Conservation (phyloP, 2,113 vertebrate species). For the Haemorhous mexicanus region DNA sequence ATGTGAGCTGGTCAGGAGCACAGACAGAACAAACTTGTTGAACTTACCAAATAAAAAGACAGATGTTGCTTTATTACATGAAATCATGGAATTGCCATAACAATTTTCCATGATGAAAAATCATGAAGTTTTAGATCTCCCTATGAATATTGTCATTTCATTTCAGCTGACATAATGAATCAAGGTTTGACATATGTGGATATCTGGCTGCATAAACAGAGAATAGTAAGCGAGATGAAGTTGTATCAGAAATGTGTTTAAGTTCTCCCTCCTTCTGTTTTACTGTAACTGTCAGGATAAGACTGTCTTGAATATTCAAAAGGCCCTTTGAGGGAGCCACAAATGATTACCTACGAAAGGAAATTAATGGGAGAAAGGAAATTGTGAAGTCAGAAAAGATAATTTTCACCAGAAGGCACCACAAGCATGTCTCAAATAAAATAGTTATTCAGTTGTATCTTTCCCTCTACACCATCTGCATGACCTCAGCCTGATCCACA, state of each 20-base stretch:
- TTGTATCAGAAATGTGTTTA: background rate
- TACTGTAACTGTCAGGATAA: background rate
- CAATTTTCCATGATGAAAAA: background rate
- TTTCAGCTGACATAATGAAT: background rate
- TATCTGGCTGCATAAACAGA: background rate
- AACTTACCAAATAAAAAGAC: background rate
- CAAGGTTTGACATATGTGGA: background rate
- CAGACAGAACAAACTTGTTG: background rate
- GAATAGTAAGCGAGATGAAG: background rate
- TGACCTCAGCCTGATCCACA: background rate
- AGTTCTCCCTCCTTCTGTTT: background rate
- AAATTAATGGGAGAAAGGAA: background rate
- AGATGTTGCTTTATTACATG: background rate
- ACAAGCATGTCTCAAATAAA: background rate
- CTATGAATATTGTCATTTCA: background rate
- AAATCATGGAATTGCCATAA: background rate
- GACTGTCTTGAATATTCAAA: background rate
- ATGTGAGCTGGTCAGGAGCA: background rate
- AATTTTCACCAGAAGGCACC: background rate
- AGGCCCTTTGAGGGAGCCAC: background rate
- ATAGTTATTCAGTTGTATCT: background rate
- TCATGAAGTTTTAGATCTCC: background rate
- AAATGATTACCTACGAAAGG: background rate
- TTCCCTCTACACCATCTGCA: accelerated
- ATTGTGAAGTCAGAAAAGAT: background rate